Evolutionary conservation across 2,797 vertebrate species (phyloP).

Genomic region (Lithobates pipiens): DNA sequence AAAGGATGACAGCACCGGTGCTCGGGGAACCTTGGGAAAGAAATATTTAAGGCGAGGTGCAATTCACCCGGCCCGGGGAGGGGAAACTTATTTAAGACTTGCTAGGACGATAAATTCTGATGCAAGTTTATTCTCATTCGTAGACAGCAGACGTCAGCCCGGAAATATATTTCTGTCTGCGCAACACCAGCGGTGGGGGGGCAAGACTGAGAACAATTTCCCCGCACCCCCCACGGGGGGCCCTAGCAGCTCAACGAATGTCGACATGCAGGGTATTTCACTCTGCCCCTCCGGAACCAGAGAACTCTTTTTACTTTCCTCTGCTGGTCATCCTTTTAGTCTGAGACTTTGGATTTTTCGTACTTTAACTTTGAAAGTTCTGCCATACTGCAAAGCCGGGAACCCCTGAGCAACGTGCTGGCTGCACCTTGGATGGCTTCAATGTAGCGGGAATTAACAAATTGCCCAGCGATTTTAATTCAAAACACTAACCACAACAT

Average conservation of each 20-base stretch:
- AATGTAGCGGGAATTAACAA: no score
- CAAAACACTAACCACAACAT: no score
- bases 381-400: constrained; percentile 10
- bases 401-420: neutral
- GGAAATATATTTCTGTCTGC: constrained; percentile 17
- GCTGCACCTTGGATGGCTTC: no score
- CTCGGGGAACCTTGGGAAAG: constrained; percentile 56
- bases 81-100: constrained; percentile 45
- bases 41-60: constrained; percentile 34
- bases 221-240: neutral
- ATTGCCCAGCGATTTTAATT: no score
- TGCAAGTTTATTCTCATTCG: constrained; percentile 3
- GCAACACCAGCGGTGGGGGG: neutral
- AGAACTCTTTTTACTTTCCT: neutral
- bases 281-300: neutral
- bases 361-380: constrained; percentile 6
- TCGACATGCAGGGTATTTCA: neutral
- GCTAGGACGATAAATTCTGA: constrained; percentile 32
- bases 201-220: constrained; percentile 16
- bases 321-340: no score
- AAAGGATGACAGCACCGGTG: constrained; percentile 33
- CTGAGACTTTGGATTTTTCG: neutral
- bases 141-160: neutral
- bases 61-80: constrained; percentile 29
- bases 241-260: neutral